Evolutionary conservation across 2,797 vertebrate genomes (phyloP), one percentile per base, ranked within the genome.

Genomic region (Gouania willdenowi): DNA sequence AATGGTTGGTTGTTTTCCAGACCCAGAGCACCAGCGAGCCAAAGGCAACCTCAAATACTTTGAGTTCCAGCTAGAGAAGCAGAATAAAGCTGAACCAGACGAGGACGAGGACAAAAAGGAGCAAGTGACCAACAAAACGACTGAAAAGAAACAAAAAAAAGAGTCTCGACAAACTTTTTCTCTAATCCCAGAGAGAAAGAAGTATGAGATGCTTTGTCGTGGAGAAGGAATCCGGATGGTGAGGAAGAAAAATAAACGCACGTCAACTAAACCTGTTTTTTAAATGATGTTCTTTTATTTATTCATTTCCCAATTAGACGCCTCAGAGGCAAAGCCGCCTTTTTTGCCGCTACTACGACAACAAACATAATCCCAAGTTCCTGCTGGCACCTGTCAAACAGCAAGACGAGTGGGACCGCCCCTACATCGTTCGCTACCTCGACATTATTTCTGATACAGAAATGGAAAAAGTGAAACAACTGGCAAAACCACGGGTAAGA

Each of bases 141-240:
- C 41, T 32, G 54, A 55, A 38, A 61, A 55, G 20, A 59, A 53
- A 4, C 2, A 6, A 31, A 43, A 45, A 15, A 63, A n/a, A 23
- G 66, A 15, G 37, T 16, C 50, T 40, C 61, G 76, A 45, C 79
- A 87, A 67, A 79, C 79, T 6, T 66, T 27, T n/a, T 33, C 76
- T 64, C 86, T 90, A 52, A 64, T 94, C 22, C 93, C 95, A 0
- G 96, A 98, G 70, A 95, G 94, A 79, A 91, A 90, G 87, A 97
- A 94, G 86, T 99, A 98, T 20, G 94, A 99, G 87, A 94, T 88
- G 92, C 89, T 98, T 60, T 99, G 97, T 83, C 91, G 95, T 66
- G 97, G 97, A 49, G 94, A 98, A 71, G 96, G 94, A 56, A 49
- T 90, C 71, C 92, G 81, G 89, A 86, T 98, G 95, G 97, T 99